These are phyloP conservation scores for Venusia cambrica DNA, from an alignment of 2,888 invertebrate genomes.

Conservation along the genomic window DNA sequence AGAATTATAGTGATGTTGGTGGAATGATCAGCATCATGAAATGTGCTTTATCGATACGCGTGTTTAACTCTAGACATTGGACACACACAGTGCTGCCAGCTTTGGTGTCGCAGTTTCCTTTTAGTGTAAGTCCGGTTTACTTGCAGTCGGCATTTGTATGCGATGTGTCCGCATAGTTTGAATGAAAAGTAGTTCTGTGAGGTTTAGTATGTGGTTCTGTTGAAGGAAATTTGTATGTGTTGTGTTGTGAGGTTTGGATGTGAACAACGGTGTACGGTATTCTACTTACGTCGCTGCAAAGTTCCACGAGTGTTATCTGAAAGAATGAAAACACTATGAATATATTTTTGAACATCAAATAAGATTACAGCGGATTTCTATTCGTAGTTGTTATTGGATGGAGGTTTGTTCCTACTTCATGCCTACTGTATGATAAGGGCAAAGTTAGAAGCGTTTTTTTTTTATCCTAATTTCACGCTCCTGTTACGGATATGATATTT, in stretches of 20 bases:
- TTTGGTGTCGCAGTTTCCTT: slow-evolving; percentile 44
- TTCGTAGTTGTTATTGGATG: too few relatives aligned
- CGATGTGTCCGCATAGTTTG: slow-evolving; percentile 58
- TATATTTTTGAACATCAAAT: too few relatives aligned
- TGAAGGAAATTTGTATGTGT: slow-evolving; percentile 54
- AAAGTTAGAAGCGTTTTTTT: too few relatives aligned
- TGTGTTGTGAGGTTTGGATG: slow-evolving; percentile 40
- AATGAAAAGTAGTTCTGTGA: slow-evolving; percentile 60
- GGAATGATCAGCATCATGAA: slow-evolving; percentile 33
- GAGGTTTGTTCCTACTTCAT: too few relatives aligned
- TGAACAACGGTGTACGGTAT: slow-evolving; percentile 34
- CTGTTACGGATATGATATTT: too few relatives aligned
- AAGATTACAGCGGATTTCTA: too few relatives aligned
- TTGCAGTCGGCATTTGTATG: slow-evolving; percentile 53
- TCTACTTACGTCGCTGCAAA: slow-evolving; percentile 43
- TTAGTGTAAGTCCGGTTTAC: slow-evolving; percentile 53
- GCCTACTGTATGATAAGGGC: too few relatives aligned
- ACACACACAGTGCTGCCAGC: slow-evolving; percentile 34
- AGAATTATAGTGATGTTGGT: slow-evolving; percentile 37
- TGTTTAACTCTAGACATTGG: slow-evolving; percentile 27
- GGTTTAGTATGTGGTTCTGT: slow-evolving; percentile 49
- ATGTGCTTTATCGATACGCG: slow-evolving; percentile 29
- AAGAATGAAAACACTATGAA: slow-evolving; percentile 40
- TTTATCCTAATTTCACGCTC: too few relatives aligned
- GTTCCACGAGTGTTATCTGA: slow-evolving; percentile 46